These are phyloP conservation scores for Falco naumanni DNA, from an alignment of 2,797 vertebrate genomes.

Conservation along the genomic window DNA sequence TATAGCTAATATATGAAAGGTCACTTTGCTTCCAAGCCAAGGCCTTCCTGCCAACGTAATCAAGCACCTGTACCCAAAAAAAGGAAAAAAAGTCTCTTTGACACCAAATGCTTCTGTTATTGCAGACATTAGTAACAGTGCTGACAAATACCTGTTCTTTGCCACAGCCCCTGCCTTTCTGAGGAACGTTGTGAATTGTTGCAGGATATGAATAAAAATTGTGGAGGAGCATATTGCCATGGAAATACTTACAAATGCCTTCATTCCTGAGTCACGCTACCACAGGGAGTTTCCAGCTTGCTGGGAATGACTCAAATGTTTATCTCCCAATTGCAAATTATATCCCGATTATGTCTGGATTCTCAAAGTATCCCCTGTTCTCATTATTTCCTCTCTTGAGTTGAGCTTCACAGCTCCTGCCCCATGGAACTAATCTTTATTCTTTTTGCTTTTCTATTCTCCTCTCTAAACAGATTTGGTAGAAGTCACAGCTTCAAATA, in stretches of 20 bases:
- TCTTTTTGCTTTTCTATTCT: background rate
- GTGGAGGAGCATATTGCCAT: slow-evolving; percentile 31
- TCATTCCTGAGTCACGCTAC: slow-evolving; percentile 45
- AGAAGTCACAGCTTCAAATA: background rate
- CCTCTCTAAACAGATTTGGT: background rate
- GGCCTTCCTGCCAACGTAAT: background rate
- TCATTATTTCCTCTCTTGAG: background rate
- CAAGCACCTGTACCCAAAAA: background rate
- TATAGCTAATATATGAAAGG: background rate
- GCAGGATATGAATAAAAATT: background rate
- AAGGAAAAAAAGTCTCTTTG: fast-evolving
- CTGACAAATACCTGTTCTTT: background rate
- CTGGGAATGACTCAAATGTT: slow-evolving; percentile 50
- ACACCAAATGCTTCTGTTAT: background rate
- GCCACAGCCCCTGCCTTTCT: background rate
- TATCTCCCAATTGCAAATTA: slow-evolving; percentile 3
- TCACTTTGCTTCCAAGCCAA: background rate
- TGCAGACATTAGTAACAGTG: background rate
- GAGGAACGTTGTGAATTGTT: background rate
- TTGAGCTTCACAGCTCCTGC: background rate
- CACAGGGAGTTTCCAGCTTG: slow-evolving; percentile 42
- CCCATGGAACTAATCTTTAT: background rate
- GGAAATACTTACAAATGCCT: slow-evolving; percentile 45
- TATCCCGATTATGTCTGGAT: slow-evolving; percentile 20
- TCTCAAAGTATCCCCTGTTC: background rate